These are phyloP conservation scores for Pachycephala philippinensis DNA, from an alignment of 2,113 vertebrate species.

Conservation along the genomic window DNA sequence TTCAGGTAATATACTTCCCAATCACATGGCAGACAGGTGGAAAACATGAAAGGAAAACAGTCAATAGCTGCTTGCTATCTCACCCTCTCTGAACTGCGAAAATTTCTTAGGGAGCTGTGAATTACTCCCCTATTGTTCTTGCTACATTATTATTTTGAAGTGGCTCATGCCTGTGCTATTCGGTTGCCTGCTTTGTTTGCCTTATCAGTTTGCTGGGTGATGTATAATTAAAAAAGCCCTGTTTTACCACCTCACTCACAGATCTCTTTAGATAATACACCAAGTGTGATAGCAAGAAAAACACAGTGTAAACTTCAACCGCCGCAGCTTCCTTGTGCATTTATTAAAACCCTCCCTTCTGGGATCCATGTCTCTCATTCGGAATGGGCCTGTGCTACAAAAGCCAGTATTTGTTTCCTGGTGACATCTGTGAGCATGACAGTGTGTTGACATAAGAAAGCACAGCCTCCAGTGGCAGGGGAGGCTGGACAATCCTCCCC, in stretches of 20 bases:
- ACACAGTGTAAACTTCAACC: background rate
- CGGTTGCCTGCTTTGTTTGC: conserved; percentile 10
- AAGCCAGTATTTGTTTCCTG: background rate
- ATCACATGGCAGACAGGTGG: background rate
- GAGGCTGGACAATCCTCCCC: background rate
- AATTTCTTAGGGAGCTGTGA: background rate
- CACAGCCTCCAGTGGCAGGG: background rate
- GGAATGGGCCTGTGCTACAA: background rate
- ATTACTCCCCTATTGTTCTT: conserved; percentile 25
- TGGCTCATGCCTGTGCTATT: background rate
- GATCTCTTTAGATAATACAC: background rate
- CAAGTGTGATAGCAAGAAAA: background rate
- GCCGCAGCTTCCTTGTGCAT: background rate
- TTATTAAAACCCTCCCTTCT: background rate
- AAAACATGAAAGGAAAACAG: conserved; percentile 12
- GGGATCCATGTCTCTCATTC: background rate
- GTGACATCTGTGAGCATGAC: background rate
- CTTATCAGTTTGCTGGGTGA: conserved; percentile 27
- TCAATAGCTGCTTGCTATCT: conserved; percentile 11
- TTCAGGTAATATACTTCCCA: background rate
- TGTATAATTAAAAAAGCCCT: conserved; percentile 44
- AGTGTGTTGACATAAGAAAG: background rate
- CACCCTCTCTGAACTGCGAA: background rate
- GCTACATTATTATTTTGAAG: conserved; percentile 46
- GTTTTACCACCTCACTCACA: conserved; percentile 30